A percentile compares a stretch with the other conserved stretches of the same genome.
Conservation (phyloP, 1,140 invertebrate genomes). For the Neotoxoptera formosana region DNA sequence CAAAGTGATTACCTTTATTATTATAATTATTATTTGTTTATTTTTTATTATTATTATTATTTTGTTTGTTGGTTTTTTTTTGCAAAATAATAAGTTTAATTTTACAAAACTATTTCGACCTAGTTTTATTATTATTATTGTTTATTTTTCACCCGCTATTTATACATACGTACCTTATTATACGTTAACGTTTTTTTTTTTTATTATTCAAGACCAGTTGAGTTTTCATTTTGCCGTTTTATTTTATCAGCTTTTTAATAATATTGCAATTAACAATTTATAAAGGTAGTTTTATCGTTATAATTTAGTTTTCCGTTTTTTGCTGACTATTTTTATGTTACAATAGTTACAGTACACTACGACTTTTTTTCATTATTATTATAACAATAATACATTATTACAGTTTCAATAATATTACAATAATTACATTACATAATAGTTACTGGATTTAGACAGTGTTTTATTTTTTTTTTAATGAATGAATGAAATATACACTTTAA, state of each 20-base stretch:
- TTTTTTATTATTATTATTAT: too few relatives aligned
- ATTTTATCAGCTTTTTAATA: slow-evolving; percentile 28
- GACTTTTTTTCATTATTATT: background rate
- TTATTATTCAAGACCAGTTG: background rate
- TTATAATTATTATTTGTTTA: background rate
- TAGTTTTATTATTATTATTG: slow-evolving; percentile 25
- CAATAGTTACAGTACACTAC: slow-evolving; percentile 44
- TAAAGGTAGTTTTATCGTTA: background rate
- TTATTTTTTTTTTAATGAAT: slow-evolving; percentile 13
- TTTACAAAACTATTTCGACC: background rate
- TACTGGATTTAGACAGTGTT: slow-evolving; percentile 18
- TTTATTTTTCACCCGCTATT: slow-evolving; percentile 26
- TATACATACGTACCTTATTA: background rate
- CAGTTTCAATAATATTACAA: slow-evolving; percentile 38
- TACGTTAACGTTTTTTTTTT: slow-evolving; percentile 14
- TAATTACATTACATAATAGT: slow-evolving; percentile 1
- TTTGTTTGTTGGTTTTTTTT: background rate
- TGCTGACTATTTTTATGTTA: slow-evolving; percentile 33
- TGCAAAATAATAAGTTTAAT: background rate
- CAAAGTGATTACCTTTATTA: background rate
- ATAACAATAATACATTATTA: slow-evolving; percentile 16
- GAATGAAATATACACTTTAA: background rate
- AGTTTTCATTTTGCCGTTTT: slow-evolving; percentile 47
- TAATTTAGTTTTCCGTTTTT: slow-evolving; percentile 42
- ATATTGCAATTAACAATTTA: slow-evolving; percentile 17